phyloP scores from a whole-genome alignment of 2,797 vertebrate species.

The Aulostomus chinensis region DNA sequence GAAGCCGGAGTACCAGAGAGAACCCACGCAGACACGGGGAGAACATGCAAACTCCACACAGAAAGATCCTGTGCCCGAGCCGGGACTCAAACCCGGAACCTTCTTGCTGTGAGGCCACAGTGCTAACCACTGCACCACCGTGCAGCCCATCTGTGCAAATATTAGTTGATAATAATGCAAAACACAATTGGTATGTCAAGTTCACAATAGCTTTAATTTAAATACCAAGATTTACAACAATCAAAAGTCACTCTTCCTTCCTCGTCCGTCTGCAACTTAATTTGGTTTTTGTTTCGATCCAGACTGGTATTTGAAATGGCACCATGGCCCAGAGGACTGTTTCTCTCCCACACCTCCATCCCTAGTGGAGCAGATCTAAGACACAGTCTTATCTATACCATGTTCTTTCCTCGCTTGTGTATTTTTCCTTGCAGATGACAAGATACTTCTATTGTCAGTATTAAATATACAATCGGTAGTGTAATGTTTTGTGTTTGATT shows the following conservation, averaged over 20 bases:
- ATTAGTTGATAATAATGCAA: background rate
- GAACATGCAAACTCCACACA: too few relatives aligned
- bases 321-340: slow-evolving; percentile 12
- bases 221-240: background rate
- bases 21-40: too few relatives aligned
- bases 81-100: too few relatives aligned
- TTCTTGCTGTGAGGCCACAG: too few relatives aligned
- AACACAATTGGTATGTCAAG: background rate
- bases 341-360: slow-evolving; percentile 19
- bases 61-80: too few relatives aligned
- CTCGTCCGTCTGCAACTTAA: background rate
- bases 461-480: background rate
- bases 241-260: background rate
- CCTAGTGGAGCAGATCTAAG: background rate
- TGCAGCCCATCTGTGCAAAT: too few relatives aligned
- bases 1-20: too few relatives aligned
- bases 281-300: slow-evolving; percentile 33
- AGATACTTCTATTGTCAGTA: slow-evolving; percentile 9
- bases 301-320: slow-evolving; percentile 27
- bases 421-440: slow-evolving; percentile 1
- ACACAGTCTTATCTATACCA: background rate
- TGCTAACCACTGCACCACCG: too few relatives aligned
- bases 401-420: background rate
- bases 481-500: slow-evolving; percentile 2
- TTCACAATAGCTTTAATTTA: slow-evolving; percentile 5